phyloP scores from a whole-genome alignment of 1,140 invertebrate species.

The Aporrectodea caliginosa region DNA sequence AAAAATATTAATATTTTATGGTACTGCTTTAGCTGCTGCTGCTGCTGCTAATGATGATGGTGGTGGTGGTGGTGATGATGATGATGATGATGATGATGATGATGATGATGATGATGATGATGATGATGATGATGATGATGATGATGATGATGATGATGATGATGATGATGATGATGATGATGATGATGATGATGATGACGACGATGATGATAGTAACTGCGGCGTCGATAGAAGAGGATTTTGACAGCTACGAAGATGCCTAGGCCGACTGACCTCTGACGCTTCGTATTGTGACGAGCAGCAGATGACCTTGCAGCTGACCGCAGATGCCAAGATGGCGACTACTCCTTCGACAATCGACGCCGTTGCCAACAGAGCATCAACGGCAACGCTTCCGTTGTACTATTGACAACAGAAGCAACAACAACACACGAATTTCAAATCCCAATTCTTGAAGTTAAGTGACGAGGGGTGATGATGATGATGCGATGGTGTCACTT shows the following conservation, averaged over 20 bases:
- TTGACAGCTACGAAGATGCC: too few relatives aligned
- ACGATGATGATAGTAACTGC: background rate
- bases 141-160: conserved; percentile 3
- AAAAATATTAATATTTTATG: too few relatives aligned
- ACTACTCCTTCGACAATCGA: background rate
- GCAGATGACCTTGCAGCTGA: background rate
- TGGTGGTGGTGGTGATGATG: background rate
- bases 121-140: conserved; percentile 1
- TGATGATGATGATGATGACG: background rate
- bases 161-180: conserved; percentile 2
- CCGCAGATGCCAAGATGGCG: background rate
- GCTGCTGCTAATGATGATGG: background rate
- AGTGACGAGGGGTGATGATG: too few relatives aligned
- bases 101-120: background rate
- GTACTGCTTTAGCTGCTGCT: too few relatives aligned
- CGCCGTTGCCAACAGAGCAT: background rate
- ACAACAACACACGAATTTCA: too few relatives aligned
- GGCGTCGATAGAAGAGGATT: too few relatives aligned
- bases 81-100: conserved; percentile 1
- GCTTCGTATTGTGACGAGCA: too few relatives aligned
- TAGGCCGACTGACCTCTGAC: too few relatives aligned
- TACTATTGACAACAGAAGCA: too few relatives aligned
- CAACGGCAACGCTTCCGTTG: background rate
- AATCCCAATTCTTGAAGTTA: too few relatives aligned
- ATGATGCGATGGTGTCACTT: too few relatives aligned